Base-by-base conservation (phyloP, 2,797 vertebrate species). In the Avahi laniger region DNA sequence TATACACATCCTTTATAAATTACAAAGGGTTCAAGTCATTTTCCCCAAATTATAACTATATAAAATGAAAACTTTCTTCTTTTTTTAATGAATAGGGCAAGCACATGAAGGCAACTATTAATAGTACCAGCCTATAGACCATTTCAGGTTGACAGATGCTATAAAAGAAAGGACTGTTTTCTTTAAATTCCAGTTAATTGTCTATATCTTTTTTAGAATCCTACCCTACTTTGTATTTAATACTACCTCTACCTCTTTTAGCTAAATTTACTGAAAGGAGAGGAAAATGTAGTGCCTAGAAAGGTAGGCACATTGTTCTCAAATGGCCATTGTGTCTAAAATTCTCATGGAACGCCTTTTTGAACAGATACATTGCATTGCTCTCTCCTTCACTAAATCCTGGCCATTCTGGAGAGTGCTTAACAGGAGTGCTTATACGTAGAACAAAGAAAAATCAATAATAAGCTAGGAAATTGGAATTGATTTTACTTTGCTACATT, bases 371-470 rank as follows among this genome's bases (percentile, higher is more conserved):
- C 5, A 41, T 89, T 96, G 33, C n/a, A 91, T 61, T 17, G 2
- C 7, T 35, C 1, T 59, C 61, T 26, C 33, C 30, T 59, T 87
- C 22, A 28, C 30, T 57, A 91, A 96, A 80, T 80, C 22, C 41
- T 95, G 48, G 26, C 17, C 35, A 11, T 79, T 94, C 28, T 54
- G 20, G 17, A 81, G 38, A 86, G n/a, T 43, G 73, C 46, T 93
- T 96, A 95, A 89, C 17, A 84, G 59, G 86, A 87, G 89, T 72
- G 79, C 65, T 81, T 97, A 26, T 72, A 89, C 72, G 94, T 80
- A 35, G 35, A 91, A 80, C 24, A 95, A 92, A 94, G 87, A 69
- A 94, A 96, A 95, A 93, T 91, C 78, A 76, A 69, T 94, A 86
- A 63, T 84, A 87, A 92, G 0, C 63, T 54, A 5, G 57, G 48